Percentiles rank a stretch among this genome's conserved stretches.
Conservation (phyloP, 2,797 vertebrate genomes). For the Hydrophis major region DNA sequence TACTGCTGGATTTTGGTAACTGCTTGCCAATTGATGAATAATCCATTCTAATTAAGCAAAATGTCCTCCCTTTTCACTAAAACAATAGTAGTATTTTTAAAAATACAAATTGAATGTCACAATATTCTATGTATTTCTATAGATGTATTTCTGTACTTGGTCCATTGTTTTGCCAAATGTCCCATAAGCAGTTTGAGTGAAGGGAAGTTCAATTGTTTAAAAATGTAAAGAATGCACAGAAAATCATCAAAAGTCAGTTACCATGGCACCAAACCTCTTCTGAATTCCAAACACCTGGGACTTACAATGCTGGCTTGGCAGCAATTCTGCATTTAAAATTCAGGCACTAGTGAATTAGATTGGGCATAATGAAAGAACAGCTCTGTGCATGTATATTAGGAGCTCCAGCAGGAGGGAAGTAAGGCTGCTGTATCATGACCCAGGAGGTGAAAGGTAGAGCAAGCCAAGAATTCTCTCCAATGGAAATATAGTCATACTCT, state of each 20-base stretch:
- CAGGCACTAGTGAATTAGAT: background rate
- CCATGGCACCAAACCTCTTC: background rate
- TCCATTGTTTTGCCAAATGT: background rate
- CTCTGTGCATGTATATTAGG: background rate
- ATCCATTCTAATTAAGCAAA: background rate
- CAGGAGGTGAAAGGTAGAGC: background rate
- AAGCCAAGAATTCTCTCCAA: background rate
- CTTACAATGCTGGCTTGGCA: background rate
- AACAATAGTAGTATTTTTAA: background rate
- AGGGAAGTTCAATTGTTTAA: background rate
- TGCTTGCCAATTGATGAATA: background rate
- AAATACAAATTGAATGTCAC: background rate
- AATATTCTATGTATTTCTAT: background rate
- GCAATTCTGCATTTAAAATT: background rate
- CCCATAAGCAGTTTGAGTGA: background rate
- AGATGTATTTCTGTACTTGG: background rate
- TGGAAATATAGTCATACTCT: background rate
- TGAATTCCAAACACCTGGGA: background rate
- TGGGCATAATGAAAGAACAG: background rate
- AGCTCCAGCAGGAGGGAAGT: background rate
- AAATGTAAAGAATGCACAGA: background rate
- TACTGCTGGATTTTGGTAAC: background rate
- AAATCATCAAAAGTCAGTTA: background rate
- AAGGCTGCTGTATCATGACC: background rate
- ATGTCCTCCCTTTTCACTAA: background rate